Conservation (phyloP, 2,113 vertebrate species). For the Equus quagga region DNA sequence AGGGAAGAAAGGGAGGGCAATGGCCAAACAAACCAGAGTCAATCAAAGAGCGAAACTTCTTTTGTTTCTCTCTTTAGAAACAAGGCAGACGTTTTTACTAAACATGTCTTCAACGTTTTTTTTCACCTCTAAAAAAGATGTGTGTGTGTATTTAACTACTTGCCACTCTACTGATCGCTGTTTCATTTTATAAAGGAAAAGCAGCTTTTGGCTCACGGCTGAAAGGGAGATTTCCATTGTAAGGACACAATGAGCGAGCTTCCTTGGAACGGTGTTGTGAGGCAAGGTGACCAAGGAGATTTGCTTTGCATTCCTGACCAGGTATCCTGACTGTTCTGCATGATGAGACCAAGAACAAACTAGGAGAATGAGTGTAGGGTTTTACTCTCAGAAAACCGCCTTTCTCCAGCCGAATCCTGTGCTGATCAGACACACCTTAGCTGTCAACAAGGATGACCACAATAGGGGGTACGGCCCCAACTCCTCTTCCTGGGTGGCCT, state of each 20-base stretch:
- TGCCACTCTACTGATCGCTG: no score
- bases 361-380: background rate
- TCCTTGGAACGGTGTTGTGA: background rate
- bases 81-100: background rate
- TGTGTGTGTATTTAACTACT: background rate
- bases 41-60: background rate
- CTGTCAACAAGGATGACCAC: background rate
- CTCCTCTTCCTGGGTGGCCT: background rate
- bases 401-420: background rate
- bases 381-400: background rate
- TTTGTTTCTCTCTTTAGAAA: conserved; percentile 4
- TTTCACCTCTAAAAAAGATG: background rate
- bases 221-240: background rate
- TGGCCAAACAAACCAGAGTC: background rate
- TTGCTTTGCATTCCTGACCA: no score
- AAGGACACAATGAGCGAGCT: background rate
- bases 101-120: background rate
- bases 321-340: background rate
- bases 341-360: background rate
- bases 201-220: background rate
- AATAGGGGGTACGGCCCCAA: accelerated
- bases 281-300: background rate
- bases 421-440: background rate
- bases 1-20: no score
- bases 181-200: background rate